These are phyloP conservation scores for Chymomyza fuscimana DNA, from an alignment of 2,888 invertebrate species.

Conservation along the genomic window DNA sequence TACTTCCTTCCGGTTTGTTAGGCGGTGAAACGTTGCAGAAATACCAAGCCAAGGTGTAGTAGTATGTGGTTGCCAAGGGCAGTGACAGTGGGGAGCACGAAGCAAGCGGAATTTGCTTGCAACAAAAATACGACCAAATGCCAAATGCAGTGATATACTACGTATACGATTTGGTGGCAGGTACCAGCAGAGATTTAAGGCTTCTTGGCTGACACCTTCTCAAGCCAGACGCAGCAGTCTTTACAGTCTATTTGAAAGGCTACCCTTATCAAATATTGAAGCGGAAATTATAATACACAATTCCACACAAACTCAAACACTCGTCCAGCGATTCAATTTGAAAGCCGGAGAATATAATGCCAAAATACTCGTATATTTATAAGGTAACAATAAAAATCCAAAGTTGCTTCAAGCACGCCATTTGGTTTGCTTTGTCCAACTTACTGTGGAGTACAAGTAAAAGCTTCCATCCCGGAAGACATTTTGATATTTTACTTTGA, in stretches of 20 bases:
- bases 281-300: conserved; percentile 71
- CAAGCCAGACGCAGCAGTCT: conserved; percentile 52
- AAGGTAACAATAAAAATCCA: conserved; percentile 71
- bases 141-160: conserved; percentile 60
- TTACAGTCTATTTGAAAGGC: conserved; percentile 70
- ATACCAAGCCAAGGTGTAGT: conserved; percentile 18
- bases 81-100: neutral
- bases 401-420: conserved; percentile 43
- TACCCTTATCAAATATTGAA: conserved; percentile 65
- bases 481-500: too few relatives aligned
- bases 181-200: conserved; percentile 64
- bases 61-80: neutral
- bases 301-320: conserved; percentile 59
- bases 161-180: conserved; percentile 64
- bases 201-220: conserved; percentile 64
- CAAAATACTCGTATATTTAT: conserved; percentile 62
- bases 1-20: conserved; percentile 72
- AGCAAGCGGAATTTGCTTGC: neutral
- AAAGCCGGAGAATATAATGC: conserved; percentile 55
- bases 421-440: conserved; percentile 30
- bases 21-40: conserved; percentile 60
- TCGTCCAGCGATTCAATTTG: conserved; percentile 66
- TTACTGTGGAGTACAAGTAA: neutral
- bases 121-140: conserved; percentile 23
- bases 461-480: neutral